These are phyloP conservation scores for Polydrusus tereticollis DNA, from an alignment of 2,888 invertebrate genomes.

Conservation along the genomic window DNA sequence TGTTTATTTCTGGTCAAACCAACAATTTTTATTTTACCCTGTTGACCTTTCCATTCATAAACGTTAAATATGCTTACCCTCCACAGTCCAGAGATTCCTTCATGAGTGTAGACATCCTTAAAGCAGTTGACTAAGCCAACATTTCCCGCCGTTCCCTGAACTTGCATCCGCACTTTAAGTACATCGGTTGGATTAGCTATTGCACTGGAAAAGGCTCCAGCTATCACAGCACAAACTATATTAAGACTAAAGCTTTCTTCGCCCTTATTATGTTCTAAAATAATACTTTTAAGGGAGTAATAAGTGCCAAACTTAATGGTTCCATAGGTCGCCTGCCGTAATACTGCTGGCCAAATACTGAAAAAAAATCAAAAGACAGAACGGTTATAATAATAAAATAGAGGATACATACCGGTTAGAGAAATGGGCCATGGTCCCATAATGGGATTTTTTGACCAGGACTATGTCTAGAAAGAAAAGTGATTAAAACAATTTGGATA, in stretches of 20 bases:
- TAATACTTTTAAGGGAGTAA: constrained; percentile 85
- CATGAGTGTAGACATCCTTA: constrained; percentile 83
- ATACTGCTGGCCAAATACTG: constrained; percentile 92
- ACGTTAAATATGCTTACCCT: constrained; percentile 69
- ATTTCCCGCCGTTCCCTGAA: constrained; percentile 68
- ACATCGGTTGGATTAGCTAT: constrained; percentile 97
- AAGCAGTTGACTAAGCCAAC: constrained; percentile 82
- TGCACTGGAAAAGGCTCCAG: constrained; percentile 93
- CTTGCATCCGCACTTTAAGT: constrained; percentile 95
- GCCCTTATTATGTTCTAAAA: constrained; percentile 71
- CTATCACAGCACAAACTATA: constrained; percentile 85
- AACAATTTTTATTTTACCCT: too few species aligned
- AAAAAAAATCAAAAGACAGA: constrained; percentile 42
- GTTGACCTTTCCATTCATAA: not conserved
- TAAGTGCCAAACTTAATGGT: constrained; percentile 97
- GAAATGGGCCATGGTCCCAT: constrained; percentile 31
- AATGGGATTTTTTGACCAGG: constrained; percentile 40
- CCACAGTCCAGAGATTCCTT: constrained; percentile 91
- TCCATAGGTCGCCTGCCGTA: constrained; percentile 95
- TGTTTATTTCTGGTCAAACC: too few species aligned
- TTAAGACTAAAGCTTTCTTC: constrained; percentile 75
- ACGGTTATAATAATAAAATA: constrained; percentile 28
- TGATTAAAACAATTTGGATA: constrained; percentile 17
- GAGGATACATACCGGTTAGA: constrained; percentile 39
- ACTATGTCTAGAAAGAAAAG: constrained; percentile 43